A percentile compares a stretch with the other conserved stretches of the same genome.
Conservation (phyloP, 2,113 vertebrate genomes). For the Embiotoca jacksoni region DNA sequence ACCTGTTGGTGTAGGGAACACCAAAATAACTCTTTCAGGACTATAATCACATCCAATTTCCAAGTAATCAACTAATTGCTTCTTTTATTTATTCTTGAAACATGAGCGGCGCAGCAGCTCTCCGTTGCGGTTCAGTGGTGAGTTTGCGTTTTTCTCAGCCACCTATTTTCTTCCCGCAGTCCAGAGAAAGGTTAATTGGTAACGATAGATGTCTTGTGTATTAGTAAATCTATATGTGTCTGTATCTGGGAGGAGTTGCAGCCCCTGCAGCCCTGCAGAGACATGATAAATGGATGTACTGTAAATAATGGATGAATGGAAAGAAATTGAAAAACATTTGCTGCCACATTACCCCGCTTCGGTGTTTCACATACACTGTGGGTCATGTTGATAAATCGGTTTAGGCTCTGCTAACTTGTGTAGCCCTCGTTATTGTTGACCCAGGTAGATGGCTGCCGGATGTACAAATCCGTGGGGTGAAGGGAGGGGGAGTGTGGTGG, state of each 20-base stretch:
- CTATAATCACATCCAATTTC: constrained; percentile 5
- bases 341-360: not conserved
- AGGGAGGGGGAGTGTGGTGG: no score
- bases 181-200: constrained; percentile 7
- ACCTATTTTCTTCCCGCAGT: not conserved
- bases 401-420: not conserved
- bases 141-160: not conserved
- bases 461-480: constrained; percentile 10
- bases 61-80: not conserved
- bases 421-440: constrained; percentile 11
- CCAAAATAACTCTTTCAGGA: not conserved
- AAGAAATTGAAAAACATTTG: not conserved
- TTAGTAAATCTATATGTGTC: not conserved
- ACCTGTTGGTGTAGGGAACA: not conserved
- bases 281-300: not conserved
- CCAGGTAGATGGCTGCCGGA: constrained; percentile 14
- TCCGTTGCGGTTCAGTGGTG: not conserved
- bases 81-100: not conserved
- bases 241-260: not conserved
- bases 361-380: not conserved
- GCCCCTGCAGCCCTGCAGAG: not conserved
- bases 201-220: not conserved
- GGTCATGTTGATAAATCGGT: not conserved
- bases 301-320: constrained; percentile 1
- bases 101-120: not conserved